A percentile compares a stretch with the other conserved stretches of the same genome.
Conservation (phyloP, 1,140 invertebrate species). For the Latrodectus geometricus region DNA sequence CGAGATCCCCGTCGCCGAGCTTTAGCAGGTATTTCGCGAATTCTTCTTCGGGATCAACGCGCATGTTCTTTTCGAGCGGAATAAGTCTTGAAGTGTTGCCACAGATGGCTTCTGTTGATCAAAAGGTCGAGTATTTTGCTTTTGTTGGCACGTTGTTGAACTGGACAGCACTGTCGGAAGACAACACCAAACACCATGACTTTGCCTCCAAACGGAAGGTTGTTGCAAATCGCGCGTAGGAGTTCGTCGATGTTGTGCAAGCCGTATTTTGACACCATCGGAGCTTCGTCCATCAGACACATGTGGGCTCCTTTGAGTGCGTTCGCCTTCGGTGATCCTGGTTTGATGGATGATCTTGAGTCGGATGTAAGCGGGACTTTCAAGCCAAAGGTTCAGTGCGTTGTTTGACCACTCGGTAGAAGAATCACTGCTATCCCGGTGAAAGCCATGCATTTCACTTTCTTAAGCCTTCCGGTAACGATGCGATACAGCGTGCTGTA, state of each 20-base stretch:
- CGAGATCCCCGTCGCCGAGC: background rate
- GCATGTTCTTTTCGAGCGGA: background rate
- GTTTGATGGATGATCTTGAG: background rate
- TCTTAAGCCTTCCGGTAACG: background rate
- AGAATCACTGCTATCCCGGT: background rate
- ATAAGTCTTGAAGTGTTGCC: conserved; percentile 2
- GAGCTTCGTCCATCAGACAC: background rate
- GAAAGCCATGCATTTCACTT: background rate
- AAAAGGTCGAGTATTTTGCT: background rate
- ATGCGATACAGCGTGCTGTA: conserved; percentile 2
- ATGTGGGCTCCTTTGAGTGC: background rate
- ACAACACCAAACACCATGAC: background rate
- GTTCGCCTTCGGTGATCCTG: background rate
- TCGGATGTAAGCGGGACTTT: conserved; percentile 2
- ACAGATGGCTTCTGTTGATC: background rate
- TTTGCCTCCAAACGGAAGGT: background rate
- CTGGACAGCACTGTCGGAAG: no score
- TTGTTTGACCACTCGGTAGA: background rate
- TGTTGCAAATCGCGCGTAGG: background rate
- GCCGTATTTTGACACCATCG: background rate
- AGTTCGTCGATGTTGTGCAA: background rate
- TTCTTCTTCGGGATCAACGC: background rate
- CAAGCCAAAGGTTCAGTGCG: background rate
- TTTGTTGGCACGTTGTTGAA: background rate
- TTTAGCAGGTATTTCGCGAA: background rate